A percentile compares a stretch with the other conserved stretches of the same genome.
phyloP scores from a whole-genome alignment of 1,140 invertebrate species.

The Drosophila jambulina region DNA sequence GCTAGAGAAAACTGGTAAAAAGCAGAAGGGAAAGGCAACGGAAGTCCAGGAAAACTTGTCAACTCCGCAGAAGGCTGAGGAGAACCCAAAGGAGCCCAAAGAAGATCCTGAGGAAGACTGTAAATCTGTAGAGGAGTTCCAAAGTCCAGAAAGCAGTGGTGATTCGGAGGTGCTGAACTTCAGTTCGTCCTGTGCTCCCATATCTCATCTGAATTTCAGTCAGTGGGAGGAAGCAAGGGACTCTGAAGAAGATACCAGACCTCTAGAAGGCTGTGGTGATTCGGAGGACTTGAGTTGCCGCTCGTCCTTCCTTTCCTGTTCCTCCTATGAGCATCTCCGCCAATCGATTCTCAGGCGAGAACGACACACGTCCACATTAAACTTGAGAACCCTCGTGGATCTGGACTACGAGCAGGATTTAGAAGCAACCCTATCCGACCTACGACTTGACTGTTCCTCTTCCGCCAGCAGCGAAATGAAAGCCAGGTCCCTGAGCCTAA shows the following conservation, averaged over 20 bases:
- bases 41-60: background rate
- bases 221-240: background rate
- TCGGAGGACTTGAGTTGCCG: conserved; percentile 2
- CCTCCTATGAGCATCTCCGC: conserved; percentile 35
- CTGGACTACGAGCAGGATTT: background rate
- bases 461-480: conserved; percentile 45
- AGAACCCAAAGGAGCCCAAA: too few relatives aligned
- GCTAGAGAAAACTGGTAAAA: background rate
- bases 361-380: conserved; percentile 27
- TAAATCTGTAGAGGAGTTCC: background rate
- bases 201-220: background rate
- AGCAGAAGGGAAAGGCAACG: background rate
- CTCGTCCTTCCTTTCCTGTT: conserved; percentile 48
- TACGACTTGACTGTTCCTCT: background rate
- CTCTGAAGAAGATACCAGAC: background rate
- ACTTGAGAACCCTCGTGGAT: conserved; percentile 23
- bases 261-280: background rate
- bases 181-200: background rate
- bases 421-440: background rate
- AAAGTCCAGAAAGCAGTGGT: background rate
- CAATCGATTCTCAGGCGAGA: conserved; percentile 21
- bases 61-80: too few relatives aligned
- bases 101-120: background rate
- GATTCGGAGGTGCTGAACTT: background rate
- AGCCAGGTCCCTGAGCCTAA: background rate